Base-by-base conservation (phyloP, 2,888 invertebrate species). In the Zootermopsis nevadensis region DNA sequence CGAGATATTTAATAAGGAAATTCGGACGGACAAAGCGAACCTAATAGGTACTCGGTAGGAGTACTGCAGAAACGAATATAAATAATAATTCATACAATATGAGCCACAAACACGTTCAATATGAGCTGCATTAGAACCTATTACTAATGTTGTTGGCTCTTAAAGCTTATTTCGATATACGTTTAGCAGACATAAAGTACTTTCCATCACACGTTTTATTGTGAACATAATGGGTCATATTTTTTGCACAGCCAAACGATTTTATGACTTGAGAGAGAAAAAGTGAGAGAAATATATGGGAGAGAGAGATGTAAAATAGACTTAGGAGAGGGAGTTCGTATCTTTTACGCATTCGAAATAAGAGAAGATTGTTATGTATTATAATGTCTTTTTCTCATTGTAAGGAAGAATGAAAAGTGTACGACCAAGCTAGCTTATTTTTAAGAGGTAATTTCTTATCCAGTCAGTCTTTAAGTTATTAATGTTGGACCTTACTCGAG, bases 221-320 rank as follows among this genome's bases (percentile, higher is more conserved):
- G 77, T 77, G 33, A 31, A 30, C 27, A 31, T 74, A 81, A 81
- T 81, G 72, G 72, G 67, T 81, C 81, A 30, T 81, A 81, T 81
- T 72, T 81, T n/a, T 67, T 81, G 72, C 81, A 72, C 81, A 53
- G 81, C 74, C 72, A 81, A 81, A 81, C 74, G 72, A 72, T 81
- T 69, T 81, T 81, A 81, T n/a, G 81, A 24, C 31, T 38, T 7
- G 77, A 55, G 42, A 24, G 76, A 7, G 42, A 76, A 35, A 76
- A 27, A 42, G 8, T 19, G 30, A 76, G 27, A 76, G 30, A 27
- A 76, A 76, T 15, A 76, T 76, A 31, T 76, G 2, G 60, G 60
- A 27, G n/a, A n/a, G 60, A 15, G 60, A n/a, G 60, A 53, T 15
- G 53, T 6, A 24, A 53, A 67, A 12, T 27, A 2, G 24, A 24